A percentile compares a stretch with the other conserved stretches of the same genome.
Evolutionary conservation across 2,888 invertebrate genomes (phyloP).

Genomic region (Cerastis rubricosa): DNA sequence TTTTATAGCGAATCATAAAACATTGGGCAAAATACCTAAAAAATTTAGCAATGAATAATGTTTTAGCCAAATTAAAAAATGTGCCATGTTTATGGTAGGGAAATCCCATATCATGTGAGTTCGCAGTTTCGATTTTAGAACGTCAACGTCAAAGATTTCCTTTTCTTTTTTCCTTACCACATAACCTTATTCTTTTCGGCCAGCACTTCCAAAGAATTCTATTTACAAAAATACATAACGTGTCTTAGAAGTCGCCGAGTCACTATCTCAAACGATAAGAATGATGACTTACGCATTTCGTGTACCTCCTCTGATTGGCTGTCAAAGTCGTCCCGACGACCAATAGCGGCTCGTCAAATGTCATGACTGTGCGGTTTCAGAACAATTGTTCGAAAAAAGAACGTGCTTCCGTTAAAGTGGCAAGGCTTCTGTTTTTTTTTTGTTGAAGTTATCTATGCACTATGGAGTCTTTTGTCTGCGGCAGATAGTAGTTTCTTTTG

Average conservation of each 20-base stretch:
- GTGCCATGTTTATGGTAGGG: background rate
- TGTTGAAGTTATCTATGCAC: slow-evolving; percentile 69
- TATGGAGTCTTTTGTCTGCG: slow-evolving; percentile 77
- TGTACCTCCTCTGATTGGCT: slow-evolving; percentile 87
- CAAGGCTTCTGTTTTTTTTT: slow-evolving; percentile 82
- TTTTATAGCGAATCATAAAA: background rate
- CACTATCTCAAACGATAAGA: slow-evolving; percentile 87
- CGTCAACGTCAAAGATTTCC: slow-evolving; percentile 28
- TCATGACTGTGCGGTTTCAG: slow-evolving; percentile 86
- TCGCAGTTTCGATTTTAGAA: slow-evolving; percentile 39
- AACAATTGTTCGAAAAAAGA: slow-evolving; percentile 85
- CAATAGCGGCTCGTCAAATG: slow-evolving; percentile 89
- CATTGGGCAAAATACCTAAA: background rate
- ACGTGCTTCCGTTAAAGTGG: slow-evolving; percentile 89
- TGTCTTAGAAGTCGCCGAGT: slow-evolving; percentile 75
- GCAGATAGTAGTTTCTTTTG: slow-evolving; percentile 67
- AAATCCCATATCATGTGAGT: slow-evolving; percentile 7
- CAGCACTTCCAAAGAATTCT: slow-evolving; percentile 61
- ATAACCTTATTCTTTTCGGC: slow-evolving; percentile 40
- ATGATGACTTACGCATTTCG: slow-evolving; percentile 88
- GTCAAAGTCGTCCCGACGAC: slow-evolving; percentile 86
- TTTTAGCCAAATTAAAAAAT: background rate
- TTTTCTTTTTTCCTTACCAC: slow-evolving; percentile 40
- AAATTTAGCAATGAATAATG: background rate
- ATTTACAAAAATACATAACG: slow-evolving; percentile 70